phyloP scores from a whole-genome alignment of 2,797 vertebrate species.

The Rhabdomys pumilio region DNA sequence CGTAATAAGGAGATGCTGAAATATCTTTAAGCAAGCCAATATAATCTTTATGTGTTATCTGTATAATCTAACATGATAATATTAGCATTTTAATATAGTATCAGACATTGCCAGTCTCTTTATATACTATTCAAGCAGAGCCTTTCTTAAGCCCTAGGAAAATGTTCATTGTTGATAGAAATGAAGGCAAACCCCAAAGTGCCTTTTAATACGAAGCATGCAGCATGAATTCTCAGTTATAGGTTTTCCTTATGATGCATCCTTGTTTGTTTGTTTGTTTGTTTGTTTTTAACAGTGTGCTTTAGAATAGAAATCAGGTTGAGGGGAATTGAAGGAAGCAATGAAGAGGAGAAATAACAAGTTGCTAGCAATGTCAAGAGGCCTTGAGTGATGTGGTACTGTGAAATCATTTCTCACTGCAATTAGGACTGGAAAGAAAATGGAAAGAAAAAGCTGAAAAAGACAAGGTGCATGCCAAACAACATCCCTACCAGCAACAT shows the following conservation, averaged over 20 bases:
- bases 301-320: conserved; percentile 75
- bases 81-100: conserved; percentile 71
- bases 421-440: conserved; percentile 73
- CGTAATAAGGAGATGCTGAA: conserved; percentile 68
- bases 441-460: conserved; percentile 63
- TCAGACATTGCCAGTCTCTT: conserved; percentile 69
- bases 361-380: conserved; percentile 58
- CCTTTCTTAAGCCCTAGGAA: conserved; percentile 77
- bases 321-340: conserved; percentile 36
- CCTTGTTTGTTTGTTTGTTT: conserved; percentile 54
- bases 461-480: conserved; percentile 27
- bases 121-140: conserved; percentile 67
- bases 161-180: conserved; percentile 80
- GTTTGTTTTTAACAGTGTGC: conserved; percentile 48
- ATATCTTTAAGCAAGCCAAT: conserved; percentile 77
- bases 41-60: conserved; percentile 76
- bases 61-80: conserved; percentile 68
- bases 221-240: conserved; percentile 69
- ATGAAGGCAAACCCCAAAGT: conserved; percentile 73
- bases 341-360: conserved; percentile 72
- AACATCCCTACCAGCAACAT: background rate
- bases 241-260: conserved; percentile 66
- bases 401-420: conserved; percentile 68
- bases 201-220: conserved; percentile 79
- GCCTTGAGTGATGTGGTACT: conserved; percentile 42